Conservation (phyloP, 2,888 invertebrate species). For the Meghimatium bilineatum region DNA sequence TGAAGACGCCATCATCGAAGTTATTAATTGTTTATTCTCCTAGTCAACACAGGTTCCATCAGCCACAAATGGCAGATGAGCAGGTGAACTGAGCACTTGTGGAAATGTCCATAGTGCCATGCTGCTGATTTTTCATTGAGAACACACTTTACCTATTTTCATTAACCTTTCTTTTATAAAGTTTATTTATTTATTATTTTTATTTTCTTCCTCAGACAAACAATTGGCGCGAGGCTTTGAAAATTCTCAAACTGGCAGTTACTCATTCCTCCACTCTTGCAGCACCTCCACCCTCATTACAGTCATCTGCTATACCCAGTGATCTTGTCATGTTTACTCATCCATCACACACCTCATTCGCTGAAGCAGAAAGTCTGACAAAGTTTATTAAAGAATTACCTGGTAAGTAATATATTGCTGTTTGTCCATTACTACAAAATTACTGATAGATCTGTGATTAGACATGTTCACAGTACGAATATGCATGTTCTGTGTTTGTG, state of each 20-base stretch:
- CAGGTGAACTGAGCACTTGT: too few relatives aligned
- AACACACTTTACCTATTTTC: too few relatives aligned
- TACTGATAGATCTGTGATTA: too few relatives aligned
- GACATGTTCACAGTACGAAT: too few relatives aligned
- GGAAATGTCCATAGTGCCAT: too few relatives aligned
- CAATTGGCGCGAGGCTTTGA: slow-evolving; percentile 96
- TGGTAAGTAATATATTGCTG: slow-evolving; percentile 61
- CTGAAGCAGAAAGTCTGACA: slow-evolving; percentile 86
- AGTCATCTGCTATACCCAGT: slow-evolving; percentile 60
- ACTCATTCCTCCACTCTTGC: slow-evolving; percentile 91
- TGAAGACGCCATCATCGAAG: too few relatives aligned
- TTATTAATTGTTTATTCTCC: too few relatives aligned
- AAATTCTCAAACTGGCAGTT: slow-evolving; percentile 96
- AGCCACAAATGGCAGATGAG: too few relatives aligned
- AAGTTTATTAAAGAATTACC: slow-evolving; percentile 88
- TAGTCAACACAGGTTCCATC: too few relatives aligned
- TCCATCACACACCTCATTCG: slow-evolving; percentile 82
- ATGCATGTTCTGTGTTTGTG: too few relatives aligned
- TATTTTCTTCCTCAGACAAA: slow-evolving; percentile 81
- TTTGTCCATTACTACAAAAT: not conserved
- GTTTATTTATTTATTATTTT: not conserved
- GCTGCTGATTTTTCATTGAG: too few relatives aligned
- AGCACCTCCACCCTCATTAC: slow-evolving; percentile 65
- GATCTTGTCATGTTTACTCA: slow-evolving; percentile 61
- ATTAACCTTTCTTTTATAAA: not conserved